Base-by-base conservation (phyloP, 2,888 invertebrate genomes). In the Rhyacophila evoluta region DNA sequence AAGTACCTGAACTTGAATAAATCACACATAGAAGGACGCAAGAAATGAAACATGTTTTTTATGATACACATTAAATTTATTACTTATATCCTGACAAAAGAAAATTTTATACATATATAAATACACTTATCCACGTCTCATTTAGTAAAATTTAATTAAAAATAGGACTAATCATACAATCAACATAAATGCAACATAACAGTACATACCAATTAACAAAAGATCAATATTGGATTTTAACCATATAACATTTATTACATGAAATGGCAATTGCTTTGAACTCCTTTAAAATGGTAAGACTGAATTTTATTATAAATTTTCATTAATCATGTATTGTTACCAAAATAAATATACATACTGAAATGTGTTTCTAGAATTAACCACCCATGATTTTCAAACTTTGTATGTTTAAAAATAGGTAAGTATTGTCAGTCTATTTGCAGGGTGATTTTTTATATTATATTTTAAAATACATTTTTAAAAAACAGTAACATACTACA, bases 101-200 rank as follows among this genome's bases (percentile, higher is more conserved):
- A 1, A 55, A 55, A 55, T 55, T 1, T 55, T 55, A 55, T 55
- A 19, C 55, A 55, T 55, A 19, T 12, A 41, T 19, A 5, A 19
- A 12, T 39, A 39, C 12, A 39, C 39, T 39, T 39, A 39, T 12
- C n/a, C 29, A 33, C 2, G 55, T 55, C 25, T 25, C 29, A 33
- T 33, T 4, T 33, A 4, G 29, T 33, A 33, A 33, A 25, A 55
- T 19, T 55, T 10, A 25, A 55, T 55, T 12, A 19, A 55, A 25
- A 55, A 8, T 55, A 55, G 10, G 6, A 55, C 19, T 41, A 41
- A 41, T 15, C 15, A 55, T 25, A 55, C 55, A 55, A 55, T 55
- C 55, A 55, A 55, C 19, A 55, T 55, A 55, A 55, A 55, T 55
- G 55, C 55, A 55, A 55, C 55, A 8, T 39, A 39, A 39, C 19